A percentile compares a stretch with the other conserved stretches of the same genome.
Conservation (phyloP, 1,140 invertebrate species). For the Drosophila triauraria region DNA sequence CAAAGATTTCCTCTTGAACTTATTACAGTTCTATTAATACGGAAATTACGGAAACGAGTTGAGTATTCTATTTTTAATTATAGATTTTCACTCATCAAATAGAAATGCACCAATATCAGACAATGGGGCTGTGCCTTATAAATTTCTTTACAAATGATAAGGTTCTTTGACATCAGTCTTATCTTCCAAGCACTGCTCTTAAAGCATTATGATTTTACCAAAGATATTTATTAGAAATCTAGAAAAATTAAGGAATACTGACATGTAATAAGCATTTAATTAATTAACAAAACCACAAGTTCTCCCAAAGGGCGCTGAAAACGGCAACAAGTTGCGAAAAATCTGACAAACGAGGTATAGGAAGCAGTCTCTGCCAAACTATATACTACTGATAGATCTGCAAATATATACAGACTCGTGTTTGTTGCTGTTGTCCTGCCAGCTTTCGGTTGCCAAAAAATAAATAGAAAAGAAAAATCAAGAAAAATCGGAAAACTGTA, state of each 20-base stretch:
- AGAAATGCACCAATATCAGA: conserved; percentile 3
- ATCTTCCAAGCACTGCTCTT: not conserved
- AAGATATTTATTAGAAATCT: not conserved
- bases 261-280: not conserved
- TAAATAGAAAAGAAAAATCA: not conserved
- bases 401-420: conserved; percentile 19
- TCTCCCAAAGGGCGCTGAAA: conserved; percentile 20
- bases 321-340: conserved; percentile 75
- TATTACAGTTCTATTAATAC: conserved; percentile 1
- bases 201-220: not conserved
- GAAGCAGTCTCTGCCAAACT: conserved; percentile 38
- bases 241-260: too few relatives aligned
- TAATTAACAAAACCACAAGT: not conserved
- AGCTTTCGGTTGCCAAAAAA: conserved; percentile 54
- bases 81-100: conserved; percentile 13
- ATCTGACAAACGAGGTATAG: conserved; percentile 42
- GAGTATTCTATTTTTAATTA: conserved; percentile 8
- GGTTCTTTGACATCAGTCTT: not conserved
- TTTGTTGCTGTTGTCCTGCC: conserved; percentile 17
- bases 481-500: conserved; percentile 19
- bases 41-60: conserved; percentile 8
- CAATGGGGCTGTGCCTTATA: not conserved
- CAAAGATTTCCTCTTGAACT: conserved; percentile 6
- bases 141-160: conserved; percentile 11
- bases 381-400: conserved; percentile 9